phyloP scores from a whole-genome alignment of 2,888 invertebrate species.

The Aspidiotus rigidus region DNA sequence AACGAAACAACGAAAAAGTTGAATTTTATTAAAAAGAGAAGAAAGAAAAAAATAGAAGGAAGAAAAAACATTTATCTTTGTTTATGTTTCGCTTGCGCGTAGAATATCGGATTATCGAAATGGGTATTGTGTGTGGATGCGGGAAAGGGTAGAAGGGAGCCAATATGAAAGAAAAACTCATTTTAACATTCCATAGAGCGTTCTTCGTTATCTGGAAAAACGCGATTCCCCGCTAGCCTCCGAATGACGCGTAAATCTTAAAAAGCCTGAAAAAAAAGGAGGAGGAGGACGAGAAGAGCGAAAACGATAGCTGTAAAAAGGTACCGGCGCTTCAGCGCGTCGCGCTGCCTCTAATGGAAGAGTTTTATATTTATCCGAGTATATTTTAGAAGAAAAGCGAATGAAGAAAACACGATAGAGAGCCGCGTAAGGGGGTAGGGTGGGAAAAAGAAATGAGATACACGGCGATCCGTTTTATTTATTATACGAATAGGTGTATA shows the following conservation, averaged over 20 bases:
- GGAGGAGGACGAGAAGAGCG: conserved; percentile 18
- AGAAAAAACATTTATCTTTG: conserved; percentile 22
- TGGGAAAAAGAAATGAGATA: conserved; percentile 14
- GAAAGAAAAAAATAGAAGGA: neutral
- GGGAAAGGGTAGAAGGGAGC: conserved; percentile 19
- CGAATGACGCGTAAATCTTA: conserved; percentile 30
- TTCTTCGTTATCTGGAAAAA: conserved; percentile 32
- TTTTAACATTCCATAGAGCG: conserved; percentile 34
- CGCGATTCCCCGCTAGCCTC: conserved; percentile 23
- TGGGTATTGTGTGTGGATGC: neutral
- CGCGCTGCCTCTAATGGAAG: conserved; percentile 23
- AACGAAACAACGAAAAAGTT: conserved; percentile 2
- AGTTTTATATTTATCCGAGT: conserved; percentile 31
- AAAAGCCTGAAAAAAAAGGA: conserved; percentile 16
- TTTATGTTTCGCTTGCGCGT: conserved; percentile 17
- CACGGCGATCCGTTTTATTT: conserved; percentile 20
- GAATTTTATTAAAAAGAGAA: neutral
- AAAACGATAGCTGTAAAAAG: conserved; percentile 32
- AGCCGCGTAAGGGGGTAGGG: neutral
- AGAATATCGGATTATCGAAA: conserved; percentile 25
- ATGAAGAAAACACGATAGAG: neutral
- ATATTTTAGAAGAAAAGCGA: conserved; percentile 21
- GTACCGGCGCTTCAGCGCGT: conserved; percentile 5
- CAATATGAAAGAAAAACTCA: conserved; percentile 34
- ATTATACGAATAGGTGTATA: conserved; percentile 20